phyloP scores from a whole-genome alignment of 2,797 vertebrate species.

The Ibycter americanus region DNA sequence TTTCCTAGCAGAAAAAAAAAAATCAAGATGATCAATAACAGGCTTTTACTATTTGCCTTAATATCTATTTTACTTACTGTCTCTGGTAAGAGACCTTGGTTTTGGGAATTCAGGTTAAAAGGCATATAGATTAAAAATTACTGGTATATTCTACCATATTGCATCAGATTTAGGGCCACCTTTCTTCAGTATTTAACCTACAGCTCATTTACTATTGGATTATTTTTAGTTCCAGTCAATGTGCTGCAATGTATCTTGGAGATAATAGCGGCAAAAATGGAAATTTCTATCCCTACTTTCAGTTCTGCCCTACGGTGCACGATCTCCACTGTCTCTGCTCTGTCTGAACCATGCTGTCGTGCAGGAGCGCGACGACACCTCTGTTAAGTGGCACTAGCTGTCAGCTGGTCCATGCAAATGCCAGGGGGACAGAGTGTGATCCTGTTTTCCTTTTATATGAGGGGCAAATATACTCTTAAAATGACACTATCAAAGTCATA shows the following conservation, averaged over 20 bases:
- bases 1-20: not conserved
- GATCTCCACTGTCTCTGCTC: not conserved
- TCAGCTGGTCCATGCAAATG: not conserved
- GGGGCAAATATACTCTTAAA: not conserved
- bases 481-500: not conserved
- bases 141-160: not conserved
- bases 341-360: not conserved
- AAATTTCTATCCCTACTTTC: not conserved
- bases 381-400: not conserved
- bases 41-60: not conserved
- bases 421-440: not conserved
- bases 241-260: not conserved
- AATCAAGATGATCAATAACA: not conserved
- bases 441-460: not conserved
- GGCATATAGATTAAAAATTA: not conserved
- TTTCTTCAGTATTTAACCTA: not conserved
- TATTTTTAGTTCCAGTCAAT: not conserved
- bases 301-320: fast-evolving
- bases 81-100: not conserved
- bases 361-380: not conserved
- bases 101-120: not conserved
- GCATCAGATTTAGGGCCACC: not conserved
- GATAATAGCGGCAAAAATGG: not conserved
- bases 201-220: not conserved
- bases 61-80: not conserved